Evolutionary conservation across 2,113 vertebrate genomes (phyloP).

Genomic region (Apodemus sylvaticus): DNA sequence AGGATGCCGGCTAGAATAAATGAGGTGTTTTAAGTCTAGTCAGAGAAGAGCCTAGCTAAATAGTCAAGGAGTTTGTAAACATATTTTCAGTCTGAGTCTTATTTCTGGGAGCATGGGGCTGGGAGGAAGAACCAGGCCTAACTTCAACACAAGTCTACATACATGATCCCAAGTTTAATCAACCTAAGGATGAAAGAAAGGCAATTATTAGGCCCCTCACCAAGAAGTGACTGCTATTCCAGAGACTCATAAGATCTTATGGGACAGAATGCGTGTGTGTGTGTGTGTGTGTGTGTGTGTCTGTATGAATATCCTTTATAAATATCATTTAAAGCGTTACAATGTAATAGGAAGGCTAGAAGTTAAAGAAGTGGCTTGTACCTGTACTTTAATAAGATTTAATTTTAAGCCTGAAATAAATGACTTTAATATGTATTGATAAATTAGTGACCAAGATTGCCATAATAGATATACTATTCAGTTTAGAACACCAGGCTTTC

Average conservation of each 20-base stretch:
- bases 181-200: slow-evolving; percentile 18
- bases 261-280: no score
- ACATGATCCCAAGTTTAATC: neutral
- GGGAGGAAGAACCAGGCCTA: no score
- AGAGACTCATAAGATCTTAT: neutral
- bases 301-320: neutral
- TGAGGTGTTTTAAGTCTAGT: no score
- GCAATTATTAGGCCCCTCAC: neutral
- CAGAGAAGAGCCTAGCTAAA: no score
- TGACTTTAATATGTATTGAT: slow-evolving; percentile 21
- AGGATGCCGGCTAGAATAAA: no score
- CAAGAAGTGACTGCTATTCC: neutral
- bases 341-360: slow-evolving; percentile 11
- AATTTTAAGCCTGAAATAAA: slow-evolving; percentile 53
- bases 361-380: slow-evolving; percentile 60
- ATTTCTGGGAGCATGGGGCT: no score
- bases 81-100: no score
- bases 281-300: no score
- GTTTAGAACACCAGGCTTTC: slow-evolving; percentile 64
- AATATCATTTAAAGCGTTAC: slow-evolving; percentile 28
- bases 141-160: no score
- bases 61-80: no score
- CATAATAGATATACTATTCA: slow-evolving; percentile 28
- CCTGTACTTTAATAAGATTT: slow-evolving; percentile 42
- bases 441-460: slow-evolving; percentile 48